Percentiles rank a stretch among this genome's conserved stretches.
Evolutionary conservation across 2,113 vertebrate genomes (phyloP).

Genomic region (Silurus asotus): DNA sequence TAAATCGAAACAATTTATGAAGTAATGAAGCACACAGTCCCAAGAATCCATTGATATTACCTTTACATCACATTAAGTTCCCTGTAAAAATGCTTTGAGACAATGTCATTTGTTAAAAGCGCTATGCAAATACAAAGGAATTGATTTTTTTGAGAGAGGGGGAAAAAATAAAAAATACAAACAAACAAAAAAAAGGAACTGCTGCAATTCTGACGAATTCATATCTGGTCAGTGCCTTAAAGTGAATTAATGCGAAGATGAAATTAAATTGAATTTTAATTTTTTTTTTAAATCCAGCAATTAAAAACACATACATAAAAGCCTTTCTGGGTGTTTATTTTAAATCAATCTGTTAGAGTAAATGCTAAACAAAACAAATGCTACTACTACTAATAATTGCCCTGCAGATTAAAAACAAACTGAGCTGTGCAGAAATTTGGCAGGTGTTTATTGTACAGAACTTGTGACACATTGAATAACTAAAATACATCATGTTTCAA

Average conservation of each 20-base stretch:
- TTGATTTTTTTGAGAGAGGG: not conserved
- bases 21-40: too few relatives aligned
- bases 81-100: too few relatives aligned
- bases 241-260: not conserved
- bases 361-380: too few relatives aligned
- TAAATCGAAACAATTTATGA: too few relatives aligned
- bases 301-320: not conserved
- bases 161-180: not conserved
- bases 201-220: not conserved
- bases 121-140: too few relatives aligned
- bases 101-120: too few relatives aligned
- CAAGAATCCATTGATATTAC: too few relatives aligned
- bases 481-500: too few relatives aligned
- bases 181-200: too few relatives aligned
- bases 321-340: not conserved
- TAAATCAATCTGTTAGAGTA: not conserved
- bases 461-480: not conserved
- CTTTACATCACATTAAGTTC: too few relatives aligned
- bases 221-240: not conserved
- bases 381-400: not conserved
- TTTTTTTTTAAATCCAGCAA: not conserved
- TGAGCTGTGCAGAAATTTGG: conserved; percentile 12
- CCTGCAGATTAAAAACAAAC: not conserved
- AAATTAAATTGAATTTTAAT: too few relatives aligned
- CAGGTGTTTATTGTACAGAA: conserved; percentile 48